phyloP scores from a whole-genome alignment of 64 coral and sea anemone genomes.

The Stylophora pistillata region DNA sequence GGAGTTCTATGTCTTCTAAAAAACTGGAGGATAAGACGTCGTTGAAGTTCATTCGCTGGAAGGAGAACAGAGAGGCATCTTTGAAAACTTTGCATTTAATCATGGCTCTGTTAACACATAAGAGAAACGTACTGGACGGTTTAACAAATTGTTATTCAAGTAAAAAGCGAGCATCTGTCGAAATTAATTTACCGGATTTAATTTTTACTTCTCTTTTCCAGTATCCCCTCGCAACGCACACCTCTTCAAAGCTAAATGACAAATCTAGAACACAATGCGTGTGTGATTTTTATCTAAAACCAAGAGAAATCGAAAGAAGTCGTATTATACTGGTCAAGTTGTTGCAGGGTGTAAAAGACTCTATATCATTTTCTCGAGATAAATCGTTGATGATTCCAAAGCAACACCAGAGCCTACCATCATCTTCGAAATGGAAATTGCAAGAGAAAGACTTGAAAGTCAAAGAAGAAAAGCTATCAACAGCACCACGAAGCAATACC shows the following conservation, averaged over 20 bases:
- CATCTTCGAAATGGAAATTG: background rate
- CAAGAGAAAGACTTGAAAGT: background rate
- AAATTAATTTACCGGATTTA: background rate
- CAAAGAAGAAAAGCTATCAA: background rate
- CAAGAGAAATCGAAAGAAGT: background rate
- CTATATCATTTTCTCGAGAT: background rate
- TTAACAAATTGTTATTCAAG: background rate
- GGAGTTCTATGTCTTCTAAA: background rate
- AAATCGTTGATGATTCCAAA: background rate
- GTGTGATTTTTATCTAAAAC: background rate
- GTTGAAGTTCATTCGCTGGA: background rate
- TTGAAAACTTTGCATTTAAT: background rate
- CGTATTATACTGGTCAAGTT: background rate
- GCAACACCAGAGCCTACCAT: background rate
- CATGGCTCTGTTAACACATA: background rate
- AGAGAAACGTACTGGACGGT: conserved; percentile 9
- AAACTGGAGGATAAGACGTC: background rate
- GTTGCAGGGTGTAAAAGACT: background rate
- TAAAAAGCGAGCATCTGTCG: background rate
- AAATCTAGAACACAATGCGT: background rate
- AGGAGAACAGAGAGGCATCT: background rate
- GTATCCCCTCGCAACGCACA: background rate
- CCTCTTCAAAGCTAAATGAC: background rate
- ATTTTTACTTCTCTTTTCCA: background rate
- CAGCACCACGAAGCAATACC: no score